phyloP scores from a whole-genome alignment of 2,797 vertebrate genomes.

The Holocentrus rufus region DNA sequence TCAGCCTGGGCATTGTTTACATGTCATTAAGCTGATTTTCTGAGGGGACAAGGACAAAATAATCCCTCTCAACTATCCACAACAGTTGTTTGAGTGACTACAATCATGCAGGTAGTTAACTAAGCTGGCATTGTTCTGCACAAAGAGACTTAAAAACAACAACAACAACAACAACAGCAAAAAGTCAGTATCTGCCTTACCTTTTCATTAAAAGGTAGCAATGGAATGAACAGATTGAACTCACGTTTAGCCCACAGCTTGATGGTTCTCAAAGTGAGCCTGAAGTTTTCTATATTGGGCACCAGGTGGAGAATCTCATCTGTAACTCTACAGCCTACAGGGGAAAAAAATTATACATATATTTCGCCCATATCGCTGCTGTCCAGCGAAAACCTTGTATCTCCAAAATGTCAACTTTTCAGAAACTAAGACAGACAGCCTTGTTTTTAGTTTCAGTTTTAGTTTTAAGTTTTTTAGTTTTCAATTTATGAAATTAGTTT shows the following conservation, averaged over 20 bases:
- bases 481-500: too few species aligned
- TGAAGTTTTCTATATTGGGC: conserved; percentile 91
- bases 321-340: conserved; percentile 89
- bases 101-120: not conserved
- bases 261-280: conserved; percentile 91
- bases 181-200: not conserved
- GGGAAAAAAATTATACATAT: not conserved
- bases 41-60: not conserved
- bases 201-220: conserved; percentile 11
- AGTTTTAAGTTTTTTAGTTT: too few species aligned
- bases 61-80: not conserved
- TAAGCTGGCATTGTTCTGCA: not conserved
- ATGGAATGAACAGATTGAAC: conserved; percentile 67
- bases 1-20: not conserved
- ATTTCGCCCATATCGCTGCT: not conserved
- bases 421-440: too few species aligned
- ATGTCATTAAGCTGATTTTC: conserved; percentile 8
- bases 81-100: not conserved
- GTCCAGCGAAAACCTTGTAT: too few species aligned
- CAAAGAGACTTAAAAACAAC: not conserved
- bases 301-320: conserved; percentile 92
- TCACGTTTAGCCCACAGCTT: conserved; percentile 96
- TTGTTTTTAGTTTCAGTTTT: too few species aligned
- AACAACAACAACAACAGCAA: not conserved
- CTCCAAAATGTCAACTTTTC: too few species aligned